A percentile compares a stretch with the other conserved stretches of the same genome.
These are phyloP conservation scores for Labrus mixtus DNA, from an alignment of 2,113 vertebrate species.

Conservation along the genomic window DNA sequence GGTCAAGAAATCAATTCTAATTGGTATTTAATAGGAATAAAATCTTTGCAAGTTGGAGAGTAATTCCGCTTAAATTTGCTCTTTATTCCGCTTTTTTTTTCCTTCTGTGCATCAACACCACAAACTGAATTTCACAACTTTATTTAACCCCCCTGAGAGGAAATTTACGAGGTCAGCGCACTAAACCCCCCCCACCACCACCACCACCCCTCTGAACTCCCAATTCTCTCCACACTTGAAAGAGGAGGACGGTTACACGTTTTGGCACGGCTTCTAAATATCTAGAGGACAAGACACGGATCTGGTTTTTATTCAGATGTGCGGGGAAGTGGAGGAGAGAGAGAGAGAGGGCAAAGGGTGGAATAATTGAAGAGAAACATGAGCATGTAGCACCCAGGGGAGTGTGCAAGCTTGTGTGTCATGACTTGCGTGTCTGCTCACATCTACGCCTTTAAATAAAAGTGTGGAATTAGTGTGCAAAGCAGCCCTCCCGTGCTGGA, in stretches of 20 bases:
- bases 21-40: slow-evolving; percentile 64
- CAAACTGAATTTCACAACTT: slow-evolving; percentile 53
- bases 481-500: slow-evolving; percentile 33
- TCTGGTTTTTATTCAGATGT: slow-evolving; percentile 63
- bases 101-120: not conserved
- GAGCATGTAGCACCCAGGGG: slow-evolving; percentile 60
- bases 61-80: not conserved
- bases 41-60: slow-evolving; percentile 31
- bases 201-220: not conserved
- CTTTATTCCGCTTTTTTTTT: not conserved
- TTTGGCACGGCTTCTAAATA: slow-evolving; percentile 70
- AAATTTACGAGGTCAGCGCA: slow-evolving; percentile 50
- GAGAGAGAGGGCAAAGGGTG: slow-evolving; percentile 60
- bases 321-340: slow-evolving; percentile 21
- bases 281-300: slow-evolving; percentile 69
- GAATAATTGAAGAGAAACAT: slow-evolving; percentile 73
- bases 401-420: slow-evolving; percentile 32
- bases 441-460: slow-evolving; percentile 51
- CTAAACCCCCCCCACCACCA: slow-evolving; percentile 23
- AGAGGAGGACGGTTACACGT: slow-evolving; percentile 67
- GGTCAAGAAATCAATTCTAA: slow-evolving; percentile 61
- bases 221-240: slow-evolving; percentile 34
- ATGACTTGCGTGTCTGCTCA: slow-evolving; percentile 32
- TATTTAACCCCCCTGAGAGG: slow-evolving; percentile 40
- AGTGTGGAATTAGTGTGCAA: slow-evolving; percentile 52